A percentile compares a stretch with the other conserved stretches of the same genome.
Evolutionary conservation across 2,797 vertebrate species (phyloP).

Genomic region (Coranthus polyacanthus): DNA sequence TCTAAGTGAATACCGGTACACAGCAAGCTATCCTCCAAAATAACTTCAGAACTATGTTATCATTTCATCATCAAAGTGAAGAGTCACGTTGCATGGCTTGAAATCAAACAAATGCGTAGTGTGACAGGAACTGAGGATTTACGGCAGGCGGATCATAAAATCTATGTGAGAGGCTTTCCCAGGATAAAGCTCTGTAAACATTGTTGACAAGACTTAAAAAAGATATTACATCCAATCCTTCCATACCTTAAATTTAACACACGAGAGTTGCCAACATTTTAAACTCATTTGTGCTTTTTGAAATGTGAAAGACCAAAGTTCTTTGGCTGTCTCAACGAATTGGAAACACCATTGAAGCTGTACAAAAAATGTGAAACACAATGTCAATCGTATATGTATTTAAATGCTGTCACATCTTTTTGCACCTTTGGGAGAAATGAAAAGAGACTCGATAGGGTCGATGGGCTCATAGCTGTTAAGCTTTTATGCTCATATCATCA

Average conservation of each 20-base stretch:
- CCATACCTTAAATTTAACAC: constrained; percentile 48
- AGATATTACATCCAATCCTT: constrained; percentile 35
- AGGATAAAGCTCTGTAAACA: constrained; percentile 19
- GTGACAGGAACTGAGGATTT: constrained; percentile 42
- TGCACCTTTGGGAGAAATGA: constrained; percentile 75
- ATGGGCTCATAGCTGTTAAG: constrained; percentile 74
- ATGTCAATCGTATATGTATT: constrained; percentile 67
- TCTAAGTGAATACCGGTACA: constrained; percentile 68
- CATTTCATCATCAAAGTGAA: constrained; percentile 60
- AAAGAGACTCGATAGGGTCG: constrained; percentile 60
- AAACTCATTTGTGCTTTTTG: constrained; percentile 68
- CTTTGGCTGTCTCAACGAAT: constrained; percentile 66
- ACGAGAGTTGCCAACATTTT: constrained; percentile 71
- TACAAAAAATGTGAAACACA: constrained; percentile 70
- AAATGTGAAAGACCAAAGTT: constrained; percentile 84
- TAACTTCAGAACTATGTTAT: constrained; percentile 74
- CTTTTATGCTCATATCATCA: constrained; percentile 75
- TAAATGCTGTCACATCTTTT: constrained; percentile 77
- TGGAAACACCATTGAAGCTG: constrained; percentile 68
- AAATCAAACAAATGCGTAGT: constrained; percentile 45
- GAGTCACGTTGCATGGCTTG: constrained; percentile 52
- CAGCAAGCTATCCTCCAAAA: constrained; percentile 77
- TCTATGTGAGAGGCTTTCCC: constrained; percentile 18
- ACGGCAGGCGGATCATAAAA: constrained; percentile 25
- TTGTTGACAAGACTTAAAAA: constrained; percentile 37